Conservation (phyloP, 2,888 invertebrate species). For the Schrankia costaestrigalis region DNA sequence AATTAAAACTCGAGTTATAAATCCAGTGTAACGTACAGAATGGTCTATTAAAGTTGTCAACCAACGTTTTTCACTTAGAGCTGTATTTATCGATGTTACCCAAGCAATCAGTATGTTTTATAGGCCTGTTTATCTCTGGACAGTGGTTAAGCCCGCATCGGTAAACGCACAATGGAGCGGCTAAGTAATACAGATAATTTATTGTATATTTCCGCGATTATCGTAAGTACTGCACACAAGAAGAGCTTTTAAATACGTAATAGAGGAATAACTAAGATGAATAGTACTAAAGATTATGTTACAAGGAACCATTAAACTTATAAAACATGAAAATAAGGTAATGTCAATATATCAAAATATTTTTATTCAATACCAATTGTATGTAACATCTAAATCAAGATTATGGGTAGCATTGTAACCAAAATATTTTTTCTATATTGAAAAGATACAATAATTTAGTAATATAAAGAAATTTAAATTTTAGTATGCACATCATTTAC, state of each 20-base stretch:
- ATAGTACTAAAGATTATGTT: background rate
- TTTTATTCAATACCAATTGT: too few relatives aligned
- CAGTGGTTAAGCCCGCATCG: conserved; percentile 34
- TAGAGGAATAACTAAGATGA: too few relatives aligned
- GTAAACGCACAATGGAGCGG: conserved; percentile 29
- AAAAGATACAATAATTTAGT: background rate
- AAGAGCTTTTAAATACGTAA: conserved; percentile 1
- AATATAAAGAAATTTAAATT: too few relatives aligned
- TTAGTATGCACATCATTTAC: too few relatives aligned
- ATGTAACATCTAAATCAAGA: too few relatives aligned
- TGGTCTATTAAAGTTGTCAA: conserved; percentile 33
- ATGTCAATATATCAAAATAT: too few relatives aligned
- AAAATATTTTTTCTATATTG: too few relatives aligned
- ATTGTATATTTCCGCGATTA: conserved; percentile 40
- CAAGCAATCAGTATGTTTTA: conserved; percentile 44
- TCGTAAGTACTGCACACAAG: conserved; percentile 42
- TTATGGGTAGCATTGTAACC: too few relatives aligned
- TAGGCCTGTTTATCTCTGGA: conserved; percentile 39
- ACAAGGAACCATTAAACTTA: too few relatives aligned
- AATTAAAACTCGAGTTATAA: conserved; percentile 22
- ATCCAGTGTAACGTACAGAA: conserved; percentile 24
- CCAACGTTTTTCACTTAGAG: conserved; percentile 39
- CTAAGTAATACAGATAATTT: conserved; percentile 57
- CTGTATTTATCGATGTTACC: conserved; percentile 50
- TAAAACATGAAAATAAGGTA: too few relatives aligned